Evolutionary conservation across 2,797 vertebrate genomes (phyloP), one percentile per base, ranked within the genome.

Genomic region (Hippoglossus hippoglossus): DNA sequence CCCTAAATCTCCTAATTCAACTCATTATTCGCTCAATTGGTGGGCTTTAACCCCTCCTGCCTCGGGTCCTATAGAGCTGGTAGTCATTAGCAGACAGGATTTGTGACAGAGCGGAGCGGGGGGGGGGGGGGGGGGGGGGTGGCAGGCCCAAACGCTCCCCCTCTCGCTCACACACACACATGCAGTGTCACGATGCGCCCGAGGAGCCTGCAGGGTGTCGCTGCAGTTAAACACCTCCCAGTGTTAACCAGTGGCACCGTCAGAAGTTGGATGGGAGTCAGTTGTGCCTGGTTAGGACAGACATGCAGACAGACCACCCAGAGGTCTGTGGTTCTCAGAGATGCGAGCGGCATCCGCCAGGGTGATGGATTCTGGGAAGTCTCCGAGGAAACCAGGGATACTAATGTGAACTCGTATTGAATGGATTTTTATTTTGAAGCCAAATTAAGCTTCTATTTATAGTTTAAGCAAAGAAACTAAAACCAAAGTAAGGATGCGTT

Each of bases 1-100:
- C 87, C 87, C 87, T 86, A 93, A 94, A 94, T 95, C 94, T 94
- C 92, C 89, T 93, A 94, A 95, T 95, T 95, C 90, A 94, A 92
- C 89, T 94, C 92, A 94, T 95, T 95, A 95, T 95, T 95, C 90
- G 94, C 94, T 93, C 94, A 93, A 95, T 95, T 95, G 93, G 90
- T 86, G 93, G 89, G 91, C 87, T 94, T 90, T 88, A 92, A 91
- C 88, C 92, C 92, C 91, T 87, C 84, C 89, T 62, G 89, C 93
- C 91, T 80, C 81, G 62, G 92, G 91, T 91, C 90, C 87, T 89
- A 84, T 70, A 78, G 85, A 91, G 89, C 94, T 95, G 94, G 93
- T 94, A 94, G 90, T 95, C 89, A 94, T 95, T 95, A 95, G 80
- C 79, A 87, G 83, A 52, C 84, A 79, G 90, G 75, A 82, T 92